Conservation (phyloP, 2,888 invertebrate species). For the Agriopis leucophaearia region DNA sequence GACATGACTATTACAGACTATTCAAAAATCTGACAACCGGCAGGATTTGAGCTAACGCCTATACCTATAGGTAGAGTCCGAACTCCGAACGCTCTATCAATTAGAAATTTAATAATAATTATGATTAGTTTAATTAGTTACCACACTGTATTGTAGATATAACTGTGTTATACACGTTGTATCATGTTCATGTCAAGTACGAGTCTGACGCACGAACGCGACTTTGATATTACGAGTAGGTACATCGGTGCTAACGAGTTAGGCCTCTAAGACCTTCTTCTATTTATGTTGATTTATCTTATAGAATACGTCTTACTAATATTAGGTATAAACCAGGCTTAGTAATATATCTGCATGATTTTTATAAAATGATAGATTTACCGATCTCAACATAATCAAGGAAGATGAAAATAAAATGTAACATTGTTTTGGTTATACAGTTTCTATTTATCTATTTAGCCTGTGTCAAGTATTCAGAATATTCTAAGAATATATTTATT, state of each 20-base stretch:
- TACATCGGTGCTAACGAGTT: slow-evolving; percentile 55
- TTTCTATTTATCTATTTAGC: too few species aligned
- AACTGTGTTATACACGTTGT: slow-evolving; percentile 25
- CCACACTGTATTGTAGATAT: neutral
- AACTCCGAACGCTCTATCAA: neutral
- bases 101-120: neutral
- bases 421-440: too few species aligned
- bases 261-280: slow-evolving; percentile 45
- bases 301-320: slow-evolving; percentile 6
- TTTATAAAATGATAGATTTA: too few species aligned
- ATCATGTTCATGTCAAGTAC: slow-evolving; percentile 64
- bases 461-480: too few species aligned
- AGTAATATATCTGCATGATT: neutral
- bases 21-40: too few species aligned
- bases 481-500: too few species aligned
- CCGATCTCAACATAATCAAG: too few species aligned
- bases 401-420: too few species aligned
- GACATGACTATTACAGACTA: too few species aligned
- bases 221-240: slow-evolving; percentile 59
- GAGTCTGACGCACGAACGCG: slow-evolving; percentile 60
- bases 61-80: too few species aligned
- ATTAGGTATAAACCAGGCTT: neutral
- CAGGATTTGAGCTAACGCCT: too few species aligned
- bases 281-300: slow-evolving; percentile 20
- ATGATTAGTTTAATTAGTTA: neutral